Base-by-base conservation (phyloP, 2,888 invertebrate species). In the Erpobdella octoculata region DNA sequence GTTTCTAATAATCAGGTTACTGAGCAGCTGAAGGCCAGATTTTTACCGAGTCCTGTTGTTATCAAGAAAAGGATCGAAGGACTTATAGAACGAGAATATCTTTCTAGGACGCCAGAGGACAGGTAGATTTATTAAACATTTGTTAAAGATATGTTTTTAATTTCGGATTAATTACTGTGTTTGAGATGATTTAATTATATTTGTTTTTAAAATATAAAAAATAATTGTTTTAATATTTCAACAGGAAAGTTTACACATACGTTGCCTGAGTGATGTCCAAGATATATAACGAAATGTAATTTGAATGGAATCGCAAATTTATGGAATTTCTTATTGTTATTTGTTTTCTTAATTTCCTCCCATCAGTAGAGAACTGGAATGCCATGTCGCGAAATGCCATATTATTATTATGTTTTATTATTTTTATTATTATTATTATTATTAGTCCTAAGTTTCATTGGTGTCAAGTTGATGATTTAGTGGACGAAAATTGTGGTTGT, bases 11-110 rank as follows among this genome's bases (percentile, higher is more conserved):
- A 15, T n/a, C 76, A 84, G 85, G 85, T 97, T 77, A 96, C 96
- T 74, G 93, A 96, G 84, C 96, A 97, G 86, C 86, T 98, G 78
- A 93, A 92, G 85, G 91, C 91, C 79, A 89, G 98, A 82, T 98
- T 99, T 88, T 88, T 95, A 85, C 97, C 98, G 76, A 93, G 93
- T 79, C 97, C 97, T 71, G 92, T 93, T 78, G 91, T 96, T 78
- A 97, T 99, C 83, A 99, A 99, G 87, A 96, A 97, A 85, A 89
- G 98, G 84, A 97, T 98, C 86, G 98, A 99, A 86, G 94, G 95
- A 75, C 89, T 99, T 81, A 98, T 98, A 84, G 98, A 98, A 86
- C 88, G 98, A 78, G 98, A 99, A 86, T 98, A 98, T 86, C 88
- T 99, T 82, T 93, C 94, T 78, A 89, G 98, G 85, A 94, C 95